These are phyloP conservation scores for Tenthredo mesomela DNA, from an alignment of 2,888 invertebrate species.

Conservation along the genomic window DNA sequence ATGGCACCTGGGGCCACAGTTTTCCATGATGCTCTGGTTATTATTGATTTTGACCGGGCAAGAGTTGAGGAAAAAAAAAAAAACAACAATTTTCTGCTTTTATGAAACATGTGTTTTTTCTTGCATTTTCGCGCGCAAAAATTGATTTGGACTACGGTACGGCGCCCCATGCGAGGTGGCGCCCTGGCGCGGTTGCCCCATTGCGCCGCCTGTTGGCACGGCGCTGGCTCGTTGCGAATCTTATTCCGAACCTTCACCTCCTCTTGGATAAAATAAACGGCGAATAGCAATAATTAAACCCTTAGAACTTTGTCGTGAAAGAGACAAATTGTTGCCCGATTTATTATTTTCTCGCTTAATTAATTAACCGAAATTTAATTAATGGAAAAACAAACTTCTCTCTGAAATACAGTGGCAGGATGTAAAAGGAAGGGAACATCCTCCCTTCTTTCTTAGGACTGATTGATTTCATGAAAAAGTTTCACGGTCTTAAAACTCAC, in stretches of 20 bases:
- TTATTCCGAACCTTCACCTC: background rate
- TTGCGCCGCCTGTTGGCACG: too few relatives aligned
- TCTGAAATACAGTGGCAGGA: background rate
- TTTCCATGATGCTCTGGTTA: too few relatives aligned
- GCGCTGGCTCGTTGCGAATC: background rate
- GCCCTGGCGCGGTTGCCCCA: too few relatives aligned
- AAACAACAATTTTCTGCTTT: too few relatives aligned
- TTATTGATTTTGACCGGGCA: too few relatives aligned
- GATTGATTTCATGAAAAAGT: slow-evolving; percentile 31
- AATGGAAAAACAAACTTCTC: background rate
- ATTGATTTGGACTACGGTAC: too few relatives aligned
- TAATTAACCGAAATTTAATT: slow-evolving; percentile 12
- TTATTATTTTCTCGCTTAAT: background rate
- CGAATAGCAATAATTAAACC: slow-evolving; percentile 1
- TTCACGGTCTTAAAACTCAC: slow-evolving; percentile 18
- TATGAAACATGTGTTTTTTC: too few relatives aligned
- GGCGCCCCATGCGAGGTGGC: too few relatives aligned
- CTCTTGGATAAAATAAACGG: background rate
- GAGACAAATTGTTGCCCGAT: background rate
- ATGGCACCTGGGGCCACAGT: too few relatives aligned
- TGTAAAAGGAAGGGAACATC: background rate
- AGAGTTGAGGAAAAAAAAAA: too few relatives aligned
- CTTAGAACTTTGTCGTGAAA: background rate
- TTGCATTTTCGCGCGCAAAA: too few relatives aligned
- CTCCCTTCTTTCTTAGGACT: background rate